phyloP scores from a whole-genome alignment of 1,140 invertebrate species.

The Dysdera silvatica region DNA sequence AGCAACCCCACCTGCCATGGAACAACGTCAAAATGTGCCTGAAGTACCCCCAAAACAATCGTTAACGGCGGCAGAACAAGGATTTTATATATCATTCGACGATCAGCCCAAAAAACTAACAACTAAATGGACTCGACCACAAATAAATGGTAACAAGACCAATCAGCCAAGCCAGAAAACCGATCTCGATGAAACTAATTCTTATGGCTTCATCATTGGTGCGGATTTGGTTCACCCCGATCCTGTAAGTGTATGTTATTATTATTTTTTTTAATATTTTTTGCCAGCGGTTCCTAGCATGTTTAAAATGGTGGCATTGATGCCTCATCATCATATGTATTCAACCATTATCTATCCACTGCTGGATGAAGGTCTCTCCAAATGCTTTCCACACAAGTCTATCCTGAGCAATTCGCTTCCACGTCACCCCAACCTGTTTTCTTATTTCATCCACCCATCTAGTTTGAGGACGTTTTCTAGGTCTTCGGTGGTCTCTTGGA shows the following conservation, averaged over 20 bases:
- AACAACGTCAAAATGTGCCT: too few relatives aligned
- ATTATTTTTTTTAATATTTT: not conserved
- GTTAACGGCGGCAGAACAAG: slow-evolving; percentile 10
- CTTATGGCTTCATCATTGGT: slow-evolving; percentile 59
- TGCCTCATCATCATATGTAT: too few relatives aligned
- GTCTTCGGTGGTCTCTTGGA: too few relatives aligned
- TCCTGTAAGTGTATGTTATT: slow-evolving; percentile 50
- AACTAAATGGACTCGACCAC: slow-evolving; percentile 6
- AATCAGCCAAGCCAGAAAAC: slow-evolving; percentile 17
- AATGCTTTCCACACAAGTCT: too few relatives aligned
- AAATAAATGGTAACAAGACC: slow-evolving; percentile 4
- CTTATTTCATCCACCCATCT: too few relatives aligned
- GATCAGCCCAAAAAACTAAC: slow-evolving; percentile 9
- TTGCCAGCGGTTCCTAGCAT: not conserved
- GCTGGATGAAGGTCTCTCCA: too few relatives aligned
- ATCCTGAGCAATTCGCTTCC: too few relatives aligned
- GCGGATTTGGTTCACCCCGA: slow-evolving; percentile 58
- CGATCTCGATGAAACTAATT: slow-evolving; percentile 8
- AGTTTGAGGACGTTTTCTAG: too few relatives aligned
- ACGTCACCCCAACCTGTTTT: too few relatives aligned
- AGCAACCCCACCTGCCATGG: not conserved
- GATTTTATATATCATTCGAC: slow-evolving; percentile 21
- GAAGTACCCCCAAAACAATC: not conserved
- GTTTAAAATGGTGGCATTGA: too few relatives aligned
- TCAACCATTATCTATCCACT: too few relatives aligned